These are phyloP conservation scores for Priocnemis perturbator DNA, from an alignment of 2,888 invertebrate species.

Conservation along the genomic window DNA sequence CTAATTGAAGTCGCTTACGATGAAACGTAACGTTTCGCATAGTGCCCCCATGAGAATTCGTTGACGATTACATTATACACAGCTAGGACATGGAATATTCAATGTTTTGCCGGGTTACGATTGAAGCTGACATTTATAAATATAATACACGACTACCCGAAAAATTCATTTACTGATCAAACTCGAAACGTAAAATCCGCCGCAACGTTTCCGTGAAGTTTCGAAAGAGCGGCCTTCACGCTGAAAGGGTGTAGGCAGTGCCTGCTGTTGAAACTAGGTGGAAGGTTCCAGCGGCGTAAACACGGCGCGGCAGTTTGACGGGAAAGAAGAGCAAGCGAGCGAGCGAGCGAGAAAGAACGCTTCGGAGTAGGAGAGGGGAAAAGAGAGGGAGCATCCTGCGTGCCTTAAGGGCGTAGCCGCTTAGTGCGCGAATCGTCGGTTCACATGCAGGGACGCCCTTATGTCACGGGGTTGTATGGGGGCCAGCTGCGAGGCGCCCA, in stretches of 20 bases:
- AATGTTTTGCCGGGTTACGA: no score
- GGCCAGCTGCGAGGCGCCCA: constrained; percentile 75
- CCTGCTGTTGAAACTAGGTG: constrained; percentile 45
- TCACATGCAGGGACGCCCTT: constrained; percentile 67
- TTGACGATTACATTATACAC: no score
- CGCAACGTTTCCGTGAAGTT: neutral
- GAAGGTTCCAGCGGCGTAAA: constrained; percentile 59
- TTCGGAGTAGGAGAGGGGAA: constrained; percentile 3
- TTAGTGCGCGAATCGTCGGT: constrained; percentile 44
- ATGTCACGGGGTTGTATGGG: constrained; percentile 70
- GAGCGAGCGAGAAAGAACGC: constrained; percentile 38
- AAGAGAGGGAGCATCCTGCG: constrained; percentile 68
- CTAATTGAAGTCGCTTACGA: no score
- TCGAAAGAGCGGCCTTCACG: constrained; percentile 3
- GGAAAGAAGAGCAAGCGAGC: constrained; percentile 18
- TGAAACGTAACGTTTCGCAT: no score
- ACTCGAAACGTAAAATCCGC: no score
- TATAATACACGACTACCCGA: no score
- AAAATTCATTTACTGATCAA: no score
- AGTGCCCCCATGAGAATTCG: no score
- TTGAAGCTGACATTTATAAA: no score
- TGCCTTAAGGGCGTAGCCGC: constrained; percentile 62
- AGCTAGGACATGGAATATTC: no score
- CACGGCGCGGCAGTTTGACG: constrained; percentile 54
- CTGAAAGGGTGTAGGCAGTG: constrained; percentile 13